These are phyloP conservation scores for Myzus persicae DNA, from an alignment of 1,140 invertebrate species.

Conservation along the genomic window DNA sequence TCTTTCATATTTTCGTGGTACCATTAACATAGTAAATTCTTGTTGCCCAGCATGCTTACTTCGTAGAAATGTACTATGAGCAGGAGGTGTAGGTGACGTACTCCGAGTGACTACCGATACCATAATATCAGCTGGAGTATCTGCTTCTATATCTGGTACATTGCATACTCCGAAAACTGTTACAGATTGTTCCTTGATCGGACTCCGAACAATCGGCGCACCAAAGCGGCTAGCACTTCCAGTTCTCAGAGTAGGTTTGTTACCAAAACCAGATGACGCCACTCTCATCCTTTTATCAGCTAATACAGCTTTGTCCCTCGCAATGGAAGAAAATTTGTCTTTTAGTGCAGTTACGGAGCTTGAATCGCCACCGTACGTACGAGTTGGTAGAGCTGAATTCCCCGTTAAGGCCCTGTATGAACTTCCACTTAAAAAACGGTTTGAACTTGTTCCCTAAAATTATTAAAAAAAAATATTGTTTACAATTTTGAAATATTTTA, in stretches of 20 bases:
- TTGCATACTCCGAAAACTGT: conserved; percentile 61
- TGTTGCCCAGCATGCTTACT: conserved; percentile 75
- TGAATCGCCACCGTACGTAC: background rate
- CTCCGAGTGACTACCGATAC: conserved; percentile 72
- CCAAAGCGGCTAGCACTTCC: background rate
- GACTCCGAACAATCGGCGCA: conserved; percentile 58
- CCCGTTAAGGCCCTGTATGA: conserved; percentile 45
- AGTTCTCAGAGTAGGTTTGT: background rate
- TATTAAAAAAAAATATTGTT: background rate
- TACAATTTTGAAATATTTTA: background rate
- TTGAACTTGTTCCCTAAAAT: conserved; percentile 29
- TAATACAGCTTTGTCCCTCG: conserved; percentile 49
- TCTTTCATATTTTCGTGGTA: conserved; percentile 63
- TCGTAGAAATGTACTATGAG: conserved; percentile 71
- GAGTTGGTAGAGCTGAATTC: conserved; percentile 42
- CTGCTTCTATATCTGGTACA: conserved; percentile 49
- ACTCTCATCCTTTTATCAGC: conserved; percentile 47
- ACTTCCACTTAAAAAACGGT: conserved; percentile 49
- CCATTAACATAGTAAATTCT: conserved; percentile 74
- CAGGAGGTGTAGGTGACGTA: conserved; percentile 78
- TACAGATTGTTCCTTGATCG: conserved; percentile 61
- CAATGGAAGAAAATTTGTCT: conserved; percentile 52
- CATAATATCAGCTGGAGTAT: conserved; percentile 22
- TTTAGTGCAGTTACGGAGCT: conserved; percentile 40
- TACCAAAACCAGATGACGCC: conserved; percentile 36